Evolutionary conservation across 1,140 invertebrate genomes (phyloP), one percentile per base, ranked within the genome.

Genomic region (Caenorhabditis latens): DNA sequence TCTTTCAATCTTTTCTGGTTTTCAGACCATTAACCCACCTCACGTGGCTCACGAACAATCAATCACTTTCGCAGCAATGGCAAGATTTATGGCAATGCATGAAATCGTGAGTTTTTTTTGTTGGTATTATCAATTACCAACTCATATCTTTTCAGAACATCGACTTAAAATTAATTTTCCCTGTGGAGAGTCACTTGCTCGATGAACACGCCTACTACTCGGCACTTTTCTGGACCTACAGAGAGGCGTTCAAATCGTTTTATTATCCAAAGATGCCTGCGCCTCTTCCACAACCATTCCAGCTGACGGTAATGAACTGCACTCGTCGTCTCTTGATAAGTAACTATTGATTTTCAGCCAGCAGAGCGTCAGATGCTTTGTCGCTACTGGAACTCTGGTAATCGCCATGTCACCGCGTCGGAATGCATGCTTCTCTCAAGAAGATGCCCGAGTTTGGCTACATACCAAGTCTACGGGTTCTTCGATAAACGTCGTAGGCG

Each of bases 191-290:
- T 14, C 43, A 79, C 53, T 5, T 21, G 11, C 43, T 79, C n/a
- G 71, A 79, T 1, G 71, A 79, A 9, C 43, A 9, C 9, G 46
- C n/a, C 43, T 79, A 53, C n/a, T 50, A 79, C 24, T 79, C 71
- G 5, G 71, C 71, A 11, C 4, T 43, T 11, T 79, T 79, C 46
- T 79, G 71, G 71, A 53, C 71, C 3, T 79, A 79, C n/a, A 46
- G 71, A 2, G 71, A 79, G n/a, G 71, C 71, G 13, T 79, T 79
- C 43, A 79, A 79, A 43, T n/a, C 46, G 0, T 79, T 50, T n/a
- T 79, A 79, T 46, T 79, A 79, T 24, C 71, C 46, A 9, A 50
- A 79, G 42, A 79, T 79, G 71, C 71, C 71, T 13, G 71, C 71
- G 4, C 71, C 71, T 53, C 9, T 79, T 8, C 71, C 71, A 24